Evolutionary conservation across 2,113 vertebrate genomes (phyloP).

Genomic region (Equus przewalskii): DNA sequence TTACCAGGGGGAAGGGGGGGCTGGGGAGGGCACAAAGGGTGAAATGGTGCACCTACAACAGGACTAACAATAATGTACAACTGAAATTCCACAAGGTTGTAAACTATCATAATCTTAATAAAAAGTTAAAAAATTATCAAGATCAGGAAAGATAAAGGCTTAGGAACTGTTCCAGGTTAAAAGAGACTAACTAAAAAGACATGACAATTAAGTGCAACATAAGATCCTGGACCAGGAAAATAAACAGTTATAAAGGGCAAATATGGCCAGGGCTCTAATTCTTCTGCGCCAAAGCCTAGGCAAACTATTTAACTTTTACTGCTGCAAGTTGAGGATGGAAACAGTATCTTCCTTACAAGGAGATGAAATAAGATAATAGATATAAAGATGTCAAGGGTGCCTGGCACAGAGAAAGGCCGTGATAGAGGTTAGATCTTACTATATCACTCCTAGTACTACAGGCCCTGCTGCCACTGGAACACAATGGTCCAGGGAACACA

Average conservation of each 20-base stretch:
- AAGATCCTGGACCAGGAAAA: not conserved
- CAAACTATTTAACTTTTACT: not conserved
- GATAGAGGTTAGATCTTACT: not conserved
- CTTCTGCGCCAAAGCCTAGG: not conserved
- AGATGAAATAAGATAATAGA: not conserved
- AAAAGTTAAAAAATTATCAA: not conserved
- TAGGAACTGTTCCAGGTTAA: not conserved
- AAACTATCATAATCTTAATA: too few relatives aligned
- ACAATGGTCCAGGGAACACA: rapidly evolving
- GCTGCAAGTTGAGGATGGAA: not conserved
- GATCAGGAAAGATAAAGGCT: not conserved
- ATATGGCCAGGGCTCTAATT: not conserved
- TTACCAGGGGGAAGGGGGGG: too few relatives aligned
- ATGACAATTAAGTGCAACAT: not conserved
- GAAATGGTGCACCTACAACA: too few relatives aligned
- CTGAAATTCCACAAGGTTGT: too few relatives aligned
- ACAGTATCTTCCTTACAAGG: not conserved
- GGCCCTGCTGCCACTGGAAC: not conserved
- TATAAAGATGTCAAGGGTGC: not conserved
- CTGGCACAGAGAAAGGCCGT: not conserved
- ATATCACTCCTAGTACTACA: too few relatives aligned
- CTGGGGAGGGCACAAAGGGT: too few relatives aligned
- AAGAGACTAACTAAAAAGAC: not conserved
- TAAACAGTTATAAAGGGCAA: not conserved
- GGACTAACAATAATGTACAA: too few relatives aligned